phyloP scores from a whole-genome alignment of 2,888 invertebrate species.

The Cotesia congregata region DNA sequence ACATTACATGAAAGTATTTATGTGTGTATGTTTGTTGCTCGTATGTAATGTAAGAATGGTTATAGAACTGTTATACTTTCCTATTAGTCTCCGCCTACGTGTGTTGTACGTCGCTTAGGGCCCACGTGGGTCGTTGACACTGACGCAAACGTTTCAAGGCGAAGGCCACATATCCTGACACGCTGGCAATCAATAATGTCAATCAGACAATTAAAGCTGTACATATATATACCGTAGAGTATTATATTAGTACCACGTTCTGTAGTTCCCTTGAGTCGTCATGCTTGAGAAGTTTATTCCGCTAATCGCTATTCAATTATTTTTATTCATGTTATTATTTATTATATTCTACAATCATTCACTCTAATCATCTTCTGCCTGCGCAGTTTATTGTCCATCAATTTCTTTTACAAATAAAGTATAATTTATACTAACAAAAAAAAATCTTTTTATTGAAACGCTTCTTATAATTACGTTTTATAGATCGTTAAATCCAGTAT shows the following conservation, averaged over 20 bases:
- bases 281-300: background rate
- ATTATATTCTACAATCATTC: background rate
- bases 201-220: slow-evolving; percentile 14
- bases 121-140: slow-evolving; percentile 59
- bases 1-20: no score
- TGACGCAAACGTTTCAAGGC: slow-evolving; percentile 47
- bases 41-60: background rate
- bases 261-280: background rate
- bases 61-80: slow-evolving; percentile 50
- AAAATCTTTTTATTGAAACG: background rate
- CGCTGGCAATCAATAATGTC: slow-evolving; percentile 19
- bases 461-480: background rate
- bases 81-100: slow-evolving; percentile 60
- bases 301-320: background rate
- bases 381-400: background rate
- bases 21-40: no score
- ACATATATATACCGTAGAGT: background rate
- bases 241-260: background rate
- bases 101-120: slow-evolving; percentile 41
- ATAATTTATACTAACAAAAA: background rate
- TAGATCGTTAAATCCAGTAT: background rate
- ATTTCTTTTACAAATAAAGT: background rate
- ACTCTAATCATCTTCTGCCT: background rate
- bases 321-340: slow-evolving; percentile 2
- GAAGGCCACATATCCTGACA: slow-evolving; percentile 20